Percentiles rank a stretch among this genome's conserved stretches.
Conservation (phyloP, 2,888 invertebrate genomes). For the Cylloceria caligata region DNA sequence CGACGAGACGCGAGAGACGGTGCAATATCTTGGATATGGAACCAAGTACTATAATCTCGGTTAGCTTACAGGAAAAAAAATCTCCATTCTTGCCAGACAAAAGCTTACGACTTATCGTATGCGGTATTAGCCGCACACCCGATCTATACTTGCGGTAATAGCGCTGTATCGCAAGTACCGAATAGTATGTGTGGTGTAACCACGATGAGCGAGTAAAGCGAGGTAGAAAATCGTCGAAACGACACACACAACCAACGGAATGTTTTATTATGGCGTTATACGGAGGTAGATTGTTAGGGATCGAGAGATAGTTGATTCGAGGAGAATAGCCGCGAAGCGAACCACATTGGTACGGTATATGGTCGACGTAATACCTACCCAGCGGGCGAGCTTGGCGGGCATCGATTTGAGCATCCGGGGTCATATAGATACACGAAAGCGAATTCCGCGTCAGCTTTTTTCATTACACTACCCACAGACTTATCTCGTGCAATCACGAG, state of each 20-base stretch:
- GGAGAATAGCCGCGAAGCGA: conserved; percentile 21
- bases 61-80: background rate
- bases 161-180: conserved; percentile 16
- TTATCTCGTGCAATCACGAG: conserved; percentile 10
- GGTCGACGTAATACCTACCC: conserved; percentile 22
- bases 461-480: background rate
- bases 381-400: conserved; percentile 18
- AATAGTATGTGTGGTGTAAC: background rate
- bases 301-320: conserved; percentile 27
- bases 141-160: conserved; percentile 27
- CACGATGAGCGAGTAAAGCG: conserved; percentile 8
- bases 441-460: conserved; percentile 37
- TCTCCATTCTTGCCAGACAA: conserved; percentile 1
- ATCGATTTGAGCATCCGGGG: conserved; percentile 41
- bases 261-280: conserved; percentile 24
- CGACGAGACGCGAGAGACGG: background rate
- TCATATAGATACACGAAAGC: conserved; percentile 33
- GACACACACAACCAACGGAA: conserved; percentile 21
- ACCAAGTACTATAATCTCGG: background rate
- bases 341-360: background rate
- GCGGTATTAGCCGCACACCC: conserved; percentile 6
- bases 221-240: conserved; percentile 24
- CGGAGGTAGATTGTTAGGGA: conserved; percentile 6
- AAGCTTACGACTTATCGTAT: conserved; percentile 10
- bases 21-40: background rate